phyloP scores from a whole-genome alignment of 2,113 vertebrate species.

The Picathartes gymnocephalus region DNA sequence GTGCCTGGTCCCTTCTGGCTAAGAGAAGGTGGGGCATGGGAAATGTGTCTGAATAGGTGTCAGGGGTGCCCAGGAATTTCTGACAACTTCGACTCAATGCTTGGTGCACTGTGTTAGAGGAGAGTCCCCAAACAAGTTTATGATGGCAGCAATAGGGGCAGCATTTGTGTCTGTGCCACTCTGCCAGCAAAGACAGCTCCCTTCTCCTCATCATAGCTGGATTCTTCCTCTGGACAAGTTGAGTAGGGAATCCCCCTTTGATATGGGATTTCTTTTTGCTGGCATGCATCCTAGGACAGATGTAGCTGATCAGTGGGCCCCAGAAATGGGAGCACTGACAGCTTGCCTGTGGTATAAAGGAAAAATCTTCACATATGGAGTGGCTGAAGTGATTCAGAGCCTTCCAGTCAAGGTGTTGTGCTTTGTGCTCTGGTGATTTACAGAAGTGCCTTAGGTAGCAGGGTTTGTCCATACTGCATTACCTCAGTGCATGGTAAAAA shows the following conservation, averaged over 20 bases:
- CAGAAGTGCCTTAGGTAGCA: not conserved
- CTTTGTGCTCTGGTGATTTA: not conserved
- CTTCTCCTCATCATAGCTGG: not conserved
- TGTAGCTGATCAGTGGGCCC: not conserved
- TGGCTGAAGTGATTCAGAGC: not conserved
- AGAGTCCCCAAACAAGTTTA: not conserved
- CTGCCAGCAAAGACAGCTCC: not conserved
- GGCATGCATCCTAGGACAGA: not conserved
- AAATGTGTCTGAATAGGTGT: accelerated
- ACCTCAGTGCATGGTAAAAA: not conserved
- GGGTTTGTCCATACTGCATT: not conserved
- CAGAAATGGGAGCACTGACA: not conserved
- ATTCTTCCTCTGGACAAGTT: not conserved
- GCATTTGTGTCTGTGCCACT: not conserved
- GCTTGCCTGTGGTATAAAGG: not conserved
- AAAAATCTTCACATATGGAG: not conserved
- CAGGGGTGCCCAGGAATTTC: not conserved
- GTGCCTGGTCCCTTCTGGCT: not conserved
- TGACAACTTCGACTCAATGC: not conserved
- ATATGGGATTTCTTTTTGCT: not conserved
- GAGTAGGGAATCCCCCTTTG: not conserved
- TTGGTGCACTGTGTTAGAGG: not conserved
- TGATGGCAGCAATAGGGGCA: no score
- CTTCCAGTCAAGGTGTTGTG: not conserved
- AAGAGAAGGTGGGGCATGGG: not conserved